phyloP scores from a whole-genome alignment of 2,113 vertebrate genomes.

The Peromyscus maniculatus region DNA sequence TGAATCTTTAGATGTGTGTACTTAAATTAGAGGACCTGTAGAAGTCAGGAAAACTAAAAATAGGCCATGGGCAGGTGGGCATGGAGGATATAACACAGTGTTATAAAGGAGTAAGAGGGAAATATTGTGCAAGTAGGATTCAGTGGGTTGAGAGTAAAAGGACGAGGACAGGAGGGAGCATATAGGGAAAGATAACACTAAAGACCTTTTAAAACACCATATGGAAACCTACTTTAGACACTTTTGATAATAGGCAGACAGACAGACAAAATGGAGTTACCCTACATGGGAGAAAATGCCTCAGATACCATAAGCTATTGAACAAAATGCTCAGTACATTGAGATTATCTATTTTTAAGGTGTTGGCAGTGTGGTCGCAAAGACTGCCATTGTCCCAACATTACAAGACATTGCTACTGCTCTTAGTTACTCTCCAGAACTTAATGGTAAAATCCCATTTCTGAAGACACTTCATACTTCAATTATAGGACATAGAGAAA shows the following conservation, averaged over 20 bases:
- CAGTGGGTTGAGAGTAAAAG: no score
- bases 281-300: not conserved
- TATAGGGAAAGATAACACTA: not conserved
- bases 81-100: not conserved
- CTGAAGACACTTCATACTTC: not conserved
- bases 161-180: not conserved
- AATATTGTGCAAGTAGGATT: not conserved
- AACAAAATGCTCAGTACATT: not conserved
- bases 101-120: not conserved
- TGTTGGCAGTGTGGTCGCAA: not conserved
- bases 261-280: not conserved
- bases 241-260: not conserved
- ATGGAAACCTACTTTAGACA: not conserved
- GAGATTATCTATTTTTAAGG: not conserved
- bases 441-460: not conserved
- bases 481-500: not conserved
- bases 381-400: not conserved
- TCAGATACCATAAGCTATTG: not conserved
- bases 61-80: not conserved
- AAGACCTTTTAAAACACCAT: not conserved
- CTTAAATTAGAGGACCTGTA: not conserved
- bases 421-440: not conserved
- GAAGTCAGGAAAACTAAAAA: not conserved
- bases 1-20: not conserved
- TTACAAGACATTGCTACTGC: not conserved